Conservation (phyloP, 2,797 vertebrate genomes). For the Moxostoma hubbsi region DNA sequence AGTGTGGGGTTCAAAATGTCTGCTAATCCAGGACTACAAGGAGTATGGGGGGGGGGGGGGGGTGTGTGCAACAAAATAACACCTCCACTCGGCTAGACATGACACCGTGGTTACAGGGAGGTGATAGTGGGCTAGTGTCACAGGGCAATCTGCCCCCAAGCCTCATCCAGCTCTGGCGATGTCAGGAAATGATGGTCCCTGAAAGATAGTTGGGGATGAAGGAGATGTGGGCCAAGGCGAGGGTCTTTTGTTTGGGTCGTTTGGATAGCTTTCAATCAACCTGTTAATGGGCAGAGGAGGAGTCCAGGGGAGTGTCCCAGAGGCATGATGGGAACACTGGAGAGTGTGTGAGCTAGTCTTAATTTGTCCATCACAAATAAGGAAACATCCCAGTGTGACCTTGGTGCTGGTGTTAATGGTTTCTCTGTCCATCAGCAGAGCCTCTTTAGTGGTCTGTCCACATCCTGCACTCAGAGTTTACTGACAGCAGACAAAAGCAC, state of each 20-base stretch:
- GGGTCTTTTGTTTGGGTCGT: conserved; percentile 70
- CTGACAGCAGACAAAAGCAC: conserved; percentile 68
- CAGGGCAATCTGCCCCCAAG: conserved; percentile 46
- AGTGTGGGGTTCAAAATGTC: conserved; percentile 82
- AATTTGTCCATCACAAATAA: conserved; percentile 82
- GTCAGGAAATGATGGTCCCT: conserved; percentile 70
- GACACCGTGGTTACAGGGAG: conserved; percentile 39
- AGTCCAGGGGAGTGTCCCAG: conserved; percentile 71
- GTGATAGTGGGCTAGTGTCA: conserved; percentile 23
- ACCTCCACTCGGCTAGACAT: conserved; percentile 71
- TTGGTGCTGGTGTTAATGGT: conserved; percentile 82
- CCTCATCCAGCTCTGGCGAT: conserved; percentile 61
- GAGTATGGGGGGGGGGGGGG: conserved; percentile 48
- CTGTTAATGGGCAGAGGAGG: conserved; percentile 75
- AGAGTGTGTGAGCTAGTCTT: conserved; percentile 67
- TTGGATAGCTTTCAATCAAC: conserved; percentile 76
- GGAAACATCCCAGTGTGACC: conserved; percentile 81
- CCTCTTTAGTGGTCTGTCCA: conserved; percentile 78
- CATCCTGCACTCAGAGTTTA: conserved; percentile 64
- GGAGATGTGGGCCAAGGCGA: conserved; percentile 50
- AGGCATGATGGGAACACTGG: conserved; percentile 30
- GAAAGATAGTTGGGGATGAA: conserved; percentile 77
- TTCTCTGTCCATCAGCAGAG: conserved; percentile 72
- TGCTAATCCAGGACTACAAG: conserved; percentile 78
- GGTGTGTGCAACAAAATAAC: conserved; percentile 60